These are phyloP conservation scores for Rachycentron canadum DNA, from an alignment of 2,797 vertebrate genomes.

Conservation along the genomic window DNA sequence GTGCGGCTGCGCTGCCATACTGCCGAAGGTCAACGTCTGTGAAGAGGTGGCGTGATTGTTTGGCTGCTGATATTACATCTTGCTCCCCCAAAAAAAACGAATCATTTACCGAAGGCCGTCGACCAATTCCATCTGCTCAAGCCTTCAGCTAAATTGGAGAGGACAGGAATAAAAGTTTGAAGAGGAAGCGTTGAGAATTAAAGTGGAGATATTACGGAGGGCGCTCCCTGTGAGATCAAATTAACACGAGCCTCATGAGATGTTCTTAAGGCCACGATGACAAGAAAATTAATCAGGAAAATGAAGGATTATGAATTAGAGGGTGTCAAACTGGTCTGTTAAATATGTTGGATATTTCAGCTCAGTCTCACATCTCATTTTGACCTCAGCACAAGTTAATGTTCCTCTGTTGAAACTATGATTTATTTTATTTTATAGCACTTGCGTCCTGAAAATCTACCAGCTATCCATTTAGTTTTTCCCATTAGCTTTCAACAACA, in stretches of 20 bases:
- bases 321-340: slow-evolving; percentile 56
- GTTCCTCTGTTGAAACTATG: slow-evolving; percentile 25
- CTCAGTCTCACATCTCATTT: slow-evolving; percentile 30
- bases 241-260: slow-evolving; percentile 62
- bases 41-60: slow-evolving; percentile 60
- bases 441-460: slow-evolving; percentile 24
- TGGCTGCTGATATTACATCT: slow-evolving; percentile 58
- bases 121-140: slow-evolving; percentile 56
- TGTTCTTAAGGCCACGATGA: slow-evolving; percentile 41
- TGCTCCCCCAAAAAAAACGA: slow-evolving; percentile 21
- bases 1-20: slow-evolving; percentile 33
- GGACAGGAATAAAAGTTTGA: slow-evolving; percentile 57
- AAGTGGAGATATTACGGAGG: slow-evolving; percentile 56
- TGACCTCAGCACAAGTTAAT: slow-evolving; percentile 10
- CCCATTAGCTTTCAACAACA: not conserved
- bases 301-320: slow-evolving; percentile 63
- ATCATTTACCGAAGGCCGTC: slow-evolving; percentile 37
- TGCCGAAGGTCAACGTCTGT: slow-evolving; percentile 52
- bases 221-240: slow-evolving; percentile 56
- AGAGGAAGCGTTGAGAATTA: slow-evolving; percentile 57
- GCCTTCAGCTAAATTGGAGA: slow-evolving; percentile 61
- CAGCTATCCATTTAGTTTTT: not conserved
- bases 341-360: slow-evolving; percentile 29
- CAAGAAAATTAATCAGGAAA: slow-evolving; percentile 66
- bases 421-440: slow-evolving; percentile 35